Conservation (phyloP, 2,113 vertebrate species). For the Trematocara unimaculatum region DNA sequence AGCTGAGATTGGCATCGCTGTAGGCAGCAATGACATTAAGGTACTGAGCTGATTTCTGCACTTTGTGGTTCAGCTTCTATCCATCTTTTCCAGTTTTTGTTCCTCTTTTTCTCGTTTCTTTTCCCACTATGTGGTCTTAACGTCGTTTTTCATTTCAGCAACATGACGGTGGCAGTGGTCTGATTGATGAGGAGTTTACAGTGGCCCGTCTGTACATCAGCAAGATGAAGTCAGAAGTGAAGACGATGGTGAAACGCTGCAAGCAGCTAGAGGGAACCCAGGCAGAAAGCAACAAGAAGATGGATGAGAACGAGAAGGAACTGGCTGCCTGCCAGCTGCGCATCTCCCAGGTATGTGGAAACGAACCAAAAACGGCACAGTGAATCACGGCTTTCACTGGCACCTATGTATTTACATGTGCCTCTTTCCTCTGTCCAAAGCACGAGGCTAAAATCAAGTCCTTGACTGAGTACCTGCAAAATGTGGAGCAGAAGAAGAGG, state of each 20-base stretch:
- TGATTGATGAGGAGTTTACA: slow-evolving; percentile 96
- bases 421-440: slow-evolving; percentile 51
- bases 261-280: slow-evolving; percentile 89
- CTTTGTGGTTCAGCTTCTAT: not conserved
- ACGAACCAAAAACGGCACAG: accelerated
- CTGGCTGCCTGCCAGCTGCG: slow-evolving; percentile 91
- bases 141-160: slow-evolving; percentile 59
- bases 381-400: not conserved
- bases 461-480: slow-evolving; percentile 93
- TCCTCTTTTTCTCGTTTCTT: not conserved
- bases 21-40: slow-evolving; percentile 96
- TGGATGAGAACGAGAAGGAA: slow-evolving; percentile 95
- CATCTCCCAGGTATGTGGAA: slow-evolving; percentile 82
- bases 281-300: slow-evolving; percentile 90
- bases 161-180: slow-evolving; percentile 89
- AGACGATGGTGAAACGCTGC: slow-evolving; percentile 93
- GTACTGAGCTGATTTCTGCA: slow-evolving; percentile 53
- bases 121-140: not conserved
- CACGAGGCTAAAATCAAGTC: slow-evolving; percentile 98
- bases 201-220: slow-evolving; percentile 94
- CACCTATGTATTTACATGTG: not conserved
- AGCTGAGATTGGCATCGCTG: slow-evolving; percentile 92
- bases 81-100: not conserved
- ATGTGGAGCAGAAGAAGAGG: slow-evolving; percentile 95
- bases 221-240: slow-evolving; percentile 98